Evolutionary conservation across 2,113 vertebrate species (phyloP).

Genomic region (Pelecanoides urinatrix): DNA sequence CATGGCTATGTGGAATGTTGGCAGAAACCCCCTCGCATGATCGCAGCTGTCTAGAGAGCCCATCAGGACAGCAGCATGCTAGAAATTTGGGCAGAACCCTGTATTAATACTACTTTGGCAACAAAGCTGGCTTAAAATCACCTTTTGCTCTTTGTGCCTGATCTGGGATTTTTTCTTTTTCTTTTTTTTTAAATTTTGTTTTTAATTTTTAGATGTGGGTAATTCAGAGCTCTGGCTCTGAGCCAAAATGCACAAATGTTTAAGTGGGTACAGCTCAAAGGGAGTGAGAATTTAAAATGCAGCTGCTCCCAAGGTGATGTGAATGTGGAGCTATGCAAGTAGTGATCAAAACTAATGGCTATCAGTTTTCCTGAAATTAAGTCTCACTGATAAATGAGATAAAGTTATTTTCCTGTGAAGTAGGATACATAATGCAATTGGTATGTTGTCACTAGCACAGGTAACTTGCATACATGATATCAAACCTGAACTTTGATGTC

Average conservation of each 20-base stretch:
- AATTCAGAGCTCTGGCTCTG: background rate
- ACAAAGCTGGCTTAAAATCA: background rate
- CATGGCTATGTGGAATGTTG: background rate
- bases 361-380: background rate
- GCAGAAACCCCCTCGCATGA: background rate
- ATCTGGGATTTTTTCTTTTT: background rate
- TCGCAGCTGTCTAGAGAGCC: background rate
- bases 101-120: background rate
- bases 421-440: background rate
- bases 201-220: background rate
- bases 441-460: background rate
- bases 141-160: background rate
- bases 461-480: fast-evolving
- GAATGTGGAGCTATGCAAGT: background rate
- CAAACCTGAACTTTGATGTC: background rate
- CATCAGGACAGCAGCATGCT: background rate
- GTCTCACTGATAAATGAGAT: background rate
- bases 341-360: background rate
- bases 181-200: background rate
- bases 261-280: background rate
- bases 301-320: background rate
- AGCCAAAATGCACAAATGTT: background rate
- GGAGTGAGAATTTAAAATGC: background rate
- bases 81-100: background rate
- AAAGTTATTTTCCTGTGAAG: background rate